A percentile compares a stretch with the other conserved stretches of the same genome.
Conservation (phyloP, 2,888 invertebrate genomes). For the Campoplex capitator region DNA sequence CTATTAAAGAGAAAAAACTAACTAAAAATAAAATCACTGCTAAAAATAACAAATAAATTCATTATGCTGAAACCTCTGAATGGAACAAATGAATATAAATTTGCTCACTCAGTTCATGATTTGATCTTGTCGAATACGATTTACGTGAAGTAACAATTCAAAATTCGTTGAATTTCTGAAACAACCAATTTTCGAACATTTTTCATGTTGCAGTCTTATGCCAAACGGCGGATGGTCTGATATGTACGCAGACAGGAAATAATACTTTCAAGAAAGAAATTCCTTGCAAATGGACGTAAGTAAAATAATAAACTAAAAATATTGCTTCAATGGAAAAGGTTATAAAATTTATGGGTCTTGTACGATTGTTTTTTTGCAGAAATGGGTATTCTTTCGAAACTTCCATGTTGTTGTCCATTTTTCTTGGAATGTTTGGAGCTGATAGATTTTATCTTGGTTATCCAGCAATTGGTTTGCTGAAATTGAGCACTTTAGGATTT, state of each 20-base stretch:
- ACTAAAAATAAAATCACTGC: background rate
- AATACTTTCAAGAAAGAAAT: conserved; percentile 92
- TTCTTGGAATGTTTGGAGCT: conserved; percentile 98
- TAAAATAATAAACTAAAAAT: conserved; percentile 5
- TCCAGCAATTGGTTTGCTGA: conserved; percentile 96
- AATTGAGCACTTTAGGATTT: conserved; percentile 98
- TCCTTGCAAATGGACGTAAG: conserved; percentile 98
- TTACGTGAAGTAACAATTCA: background rate
- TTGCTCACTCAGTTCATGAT: too few species aligned
- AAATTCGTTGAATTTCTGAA: background rate
- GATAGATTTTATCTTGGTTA: conserved; percentile 99
- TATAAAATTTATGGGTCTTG: background rate
- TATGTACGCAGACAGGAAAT: conserved; percentile 92
- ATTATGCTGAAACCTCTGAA: too few species aligned
- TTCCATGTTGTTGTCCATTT: conserved; percentile 96
- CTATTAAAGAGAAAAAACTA: background rate
- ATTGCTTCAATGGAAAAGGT: background rate
- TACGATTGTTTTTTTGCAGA: conserved; percentile 85
- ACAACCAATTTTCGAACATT: background rate
- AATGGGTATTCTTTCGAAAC: conserved; percentile 98
- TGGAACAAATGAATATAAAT: too few species aligned
- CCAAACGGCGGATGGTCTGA: conserved; percentile 92
- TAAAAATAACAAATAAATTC: too few species aligned
- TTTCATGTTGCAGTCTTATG: conserved; percentile 88
- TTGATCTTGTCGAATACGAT: too few species aligned